phyloP scores from a whole-genome alignment of 2,797 vertebrate genomes.

The Brachyrhaphis roseni region DNA sequence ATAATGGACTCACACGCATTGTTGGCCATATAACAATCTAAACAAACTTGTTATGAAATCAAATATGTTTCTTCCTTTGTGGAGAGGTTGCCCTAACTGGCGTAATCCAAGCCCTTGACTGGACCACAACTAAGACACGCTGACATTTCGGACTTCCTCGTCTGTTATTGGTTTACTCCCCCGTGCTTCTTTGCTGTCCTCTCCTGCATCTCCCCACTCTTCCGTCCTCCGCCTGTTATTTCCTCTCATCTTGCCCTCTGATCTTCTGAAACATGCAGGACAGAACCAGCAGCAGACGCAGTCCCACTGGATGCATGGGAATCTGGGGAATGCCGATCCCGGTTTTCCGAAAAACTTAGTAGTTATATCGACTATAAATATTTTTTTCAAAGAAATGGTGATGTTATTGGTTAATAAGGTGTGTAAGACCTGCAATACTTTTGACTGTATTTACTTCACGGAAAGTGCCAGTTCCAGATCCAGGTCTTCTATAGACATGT shows the following conservation, averaged over 20 bases:
- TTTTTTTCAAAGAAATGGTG: too few relatives aligned
- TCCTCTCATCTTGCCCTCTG: constrained; percentile 21
- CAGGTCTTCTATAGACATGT: too few relatives aligned
- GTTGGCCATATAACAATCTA: not conserved
- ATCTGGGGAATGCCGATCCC: too few relatives aligned
- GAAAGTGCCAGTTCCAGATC: too few relatives aligned
- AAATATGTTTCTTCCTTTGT: not conserved
- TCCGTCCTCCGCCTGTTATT: constrained; percentile 1
- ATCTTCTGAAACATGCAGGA: constrained; percentile 2
- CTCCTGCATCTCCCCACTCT: not conserved
- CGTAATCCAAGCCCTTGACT: constrained; percentile 33
- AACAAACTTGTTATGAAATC: not conserved
- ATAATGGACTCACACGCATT: not conserved
- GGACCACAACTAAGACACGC: constrained; percentile 38
- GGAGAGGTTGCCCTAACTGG: not conserved
- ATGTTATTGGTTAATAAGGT: too few relatives aligned
- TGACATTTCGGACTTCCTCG: constrained; percentile 50
- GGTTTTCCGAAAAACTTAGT: too few relatives aligned
- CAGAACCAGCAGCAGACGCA: not conserved
- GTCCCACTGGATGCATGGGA: too few relatives aligned
- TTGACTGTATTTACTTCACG: too few relatives aligned
- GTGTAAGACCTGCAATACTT: too few relatives aligned
- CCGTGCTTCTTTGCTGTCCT: constrained; percentile 5
- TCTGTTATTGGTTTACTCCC: constrained; percentile 35
- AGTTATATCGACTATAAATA: too few relatives aligned